A percentile compares a stretch with the other conserved stretches of the same genome.
Evolutionary conservation across 2,113 vertebrate genomes (phyloP).

Genomic region (Rhipidura dahli): DNA sequence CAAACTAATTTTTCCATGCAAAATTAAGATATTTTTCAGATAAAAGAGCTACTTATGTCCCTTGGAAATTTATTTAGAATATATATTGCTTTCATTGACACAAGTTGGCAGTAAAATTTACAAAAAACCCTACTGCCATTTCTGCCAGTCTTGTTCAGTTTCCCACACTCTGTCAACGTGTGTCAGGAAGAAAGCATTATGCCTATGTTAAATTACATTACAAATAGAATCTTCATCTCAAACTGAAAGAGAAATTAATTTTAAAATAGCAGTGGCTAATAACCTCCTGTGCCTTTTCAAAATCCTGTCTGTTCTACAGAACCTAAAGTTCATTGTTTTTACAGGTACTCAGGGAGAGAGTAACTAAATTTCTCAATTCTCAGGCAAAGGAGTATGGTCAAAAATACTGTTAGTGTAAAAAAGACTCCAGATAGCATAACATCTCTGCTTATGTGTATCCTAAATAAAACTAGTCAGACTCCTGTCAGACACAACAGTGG

Average conservation of each 20-base stretch:
- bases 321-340: slow-evolving; percentile 32
- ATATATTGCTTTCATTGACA: slow-evolving; percentile 2
- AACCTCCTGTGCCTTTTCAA: slow-evolving; percentile 33
- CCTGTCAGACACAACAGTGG: background rate
- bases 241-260: slow-evolving; percentile 61
- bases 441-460: background rate
- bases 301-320: slow-evolving; percentile 15
- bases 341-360: background rate
- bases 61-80: slow-evolving; percentile 37
- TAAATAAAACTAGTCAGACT: background rate
- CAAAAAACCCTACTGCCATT: background rate
- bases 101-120: background rate
- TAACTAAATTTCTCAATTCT: background rate
- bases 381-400: background rate
- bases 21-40: background rate
- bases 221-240: background rate
- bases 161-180: slow-evolving; percentile 13
- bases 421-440: background rate
- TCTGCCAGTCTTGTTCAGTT: background rate
- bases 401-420: background rate
- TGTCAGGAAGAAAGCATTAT: slow-evolving; percentile 50
- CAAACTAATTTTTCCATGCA: background rate
- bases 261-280: slow-evolving; percentile 34
- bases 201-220: slow-evolving; percentile 52
- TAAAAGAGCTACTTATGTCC: background rate